These are phyloP conservation scores for Prunella strophiata DNA, from an alignment of 2,797 vertebrate genomes.

Conservation along the genomic window DNA sequence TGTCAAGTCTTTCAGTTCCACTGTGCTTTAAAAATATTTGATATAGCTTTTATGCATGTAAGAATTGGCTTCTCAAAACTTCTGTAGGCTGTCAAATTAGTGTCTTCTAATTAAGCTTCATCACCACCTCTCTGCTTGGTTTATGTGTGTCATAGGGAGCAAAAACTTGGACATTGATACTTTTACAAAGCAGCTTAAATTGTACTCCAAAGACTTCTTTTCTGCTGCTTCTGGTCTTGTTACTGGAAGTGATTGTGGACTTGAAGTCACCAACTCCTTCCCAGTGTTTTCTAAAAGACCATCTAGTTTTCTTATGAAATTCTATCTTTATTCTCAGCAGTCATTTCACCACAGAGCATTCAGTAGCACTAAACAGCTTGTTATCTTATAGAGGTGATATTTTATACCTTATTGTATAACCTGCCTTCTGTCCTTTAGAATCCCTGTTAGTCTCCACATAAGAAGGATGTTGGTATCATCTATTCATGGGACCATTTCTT, in stretches of 20 bases:
- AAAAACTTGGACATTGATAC: background rate
- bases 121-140: background rate
- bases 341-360: background rate
- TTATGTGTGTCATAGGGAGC: background rate
- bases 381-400: background rate
- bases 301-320: background rate
- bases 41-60: background rate
- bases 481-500: background rate
- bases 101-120: background rate
- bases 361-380: accelerated
- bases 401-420: background rate
- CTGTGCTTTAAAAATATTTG: background rate
- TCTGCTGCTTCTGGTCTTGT: background rate
- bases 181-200: background rate
- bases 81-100: background rate
- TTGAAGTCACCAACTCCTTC: background rate
- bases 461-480: background rate
- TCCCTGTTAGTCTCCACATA: background rate
- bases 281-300: background rate
- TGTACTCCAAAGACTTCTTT: background rate
- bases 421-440: background rate
- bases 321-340: background rate
- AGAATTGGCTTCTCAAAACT: background rate
- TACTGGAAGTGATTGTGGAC: background rate
- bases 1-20: background rate